Evolutionary conservation across 2,797 vertebrate species (phyloP).

Genomic region (Chrysocyon brachyurus): DNA sequence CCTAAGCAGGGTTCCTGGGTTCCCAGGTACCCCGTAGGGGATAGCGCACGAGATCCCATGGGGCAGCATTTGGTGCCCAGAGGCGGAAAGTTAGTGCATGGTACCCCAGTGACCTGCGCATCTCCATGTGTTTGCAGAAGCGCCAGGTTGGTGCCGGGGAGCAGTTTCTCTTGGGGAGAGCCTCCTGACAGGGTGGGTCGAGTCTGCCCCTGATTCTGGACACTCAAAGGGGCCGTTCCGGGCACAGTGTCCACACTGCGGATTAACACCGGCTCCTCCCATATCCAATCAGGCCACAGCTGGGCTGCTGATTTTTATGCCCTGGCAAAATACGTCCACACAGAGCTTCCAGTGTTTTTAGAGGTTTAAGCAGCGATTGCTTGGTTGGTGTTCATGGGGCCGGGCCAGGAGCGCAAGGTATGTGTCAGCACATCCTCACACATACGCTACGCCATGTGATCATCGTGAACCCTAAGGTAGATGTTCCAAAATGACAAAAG

Average conservation of each 20-base stretch:
- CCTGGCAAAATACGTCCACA: background rate
- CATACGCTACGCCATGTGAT: no score
- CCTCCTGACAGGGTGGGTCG: background rate
- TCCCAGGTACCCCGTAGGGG: background rate
- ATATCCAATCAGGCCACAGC: background rate
- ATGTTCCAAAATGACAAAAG: background rate
- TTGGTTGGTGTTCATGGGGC: background rate
- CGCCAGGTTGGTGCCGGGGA: background rate
- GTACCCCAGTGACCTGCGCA: background rate
- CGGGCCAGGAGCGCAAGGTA: rapidly evolving
- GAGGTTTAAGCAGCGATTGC: background rate
- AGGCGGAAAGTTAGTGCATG: background rate
- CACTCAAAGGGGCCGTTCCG: background rate
- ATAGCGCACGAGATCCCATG: background rate
- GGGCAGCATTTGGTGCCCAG: background rate
- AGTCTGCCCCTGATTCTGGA: background rate
- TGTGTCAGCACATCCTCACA: background rate
- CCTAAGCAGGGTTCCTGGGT: background rate
- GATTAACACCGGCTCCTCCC: background rate
- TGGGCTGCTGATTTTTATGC: background rate
- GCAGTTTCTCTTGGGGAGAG: rapidly evolving
- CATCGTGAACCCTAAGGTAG: background rate
- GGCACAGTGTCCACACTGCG: background rate
- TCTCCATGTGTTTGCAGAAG: background rate
- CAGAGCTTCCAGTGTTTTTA: no score